phyloP scores from a whole-genome alignment of 2,888 invertebrate species.

The Coelinius sp. region DNA sequence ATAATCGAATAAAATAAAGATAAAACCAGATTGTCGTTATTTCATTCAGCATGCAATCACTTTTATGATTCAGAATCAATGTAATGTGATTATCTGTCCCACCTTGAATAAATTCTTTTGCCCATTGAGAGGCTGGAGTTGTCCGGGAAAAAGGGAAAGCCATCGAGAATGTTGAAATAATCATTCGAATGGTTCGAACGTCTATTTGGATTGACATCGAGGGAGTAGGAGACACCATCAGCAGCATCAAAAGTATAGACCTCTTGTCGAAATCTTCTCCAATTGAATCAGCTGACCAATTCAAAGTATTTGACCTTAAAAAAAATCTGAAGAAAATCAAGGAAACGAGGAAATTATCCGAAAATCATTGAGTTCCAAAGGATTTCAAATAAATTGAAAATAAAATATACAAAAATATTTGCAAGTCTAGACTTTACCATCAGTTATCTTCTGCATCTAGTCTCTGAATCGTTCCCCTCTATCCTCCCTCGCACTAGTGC shows the following conservation, averaged over 20 bases:
- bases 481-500: constrained; percentile 8
- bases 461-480: background rate
- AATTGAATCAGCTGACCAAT: background rate
- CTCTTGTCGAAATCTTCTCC: background rate
- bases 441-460: too few relatives aligned
- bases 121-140: background rate
- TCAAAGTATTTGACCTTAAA: too few relatives aligned
- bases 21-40: background rate
- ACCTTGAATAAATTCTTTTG: constrained; percentile 1
- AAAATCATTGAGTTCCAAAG: too few relatives aligned
- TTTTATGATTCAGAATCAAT: background rate
- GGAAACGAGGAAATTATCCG: too few relatives aligned
- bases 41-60: background rate
- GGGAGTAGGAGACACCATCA: background rate
- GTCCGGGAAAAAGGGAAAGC: background rate
- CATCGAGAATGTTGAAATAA: constrained; percentile 42
- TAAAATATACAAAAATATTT: too few relatives aligned
- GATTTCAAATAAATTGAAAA: too few relatives aligned
- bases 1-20: constrained; percentile 13
- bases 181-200: constrained; percentile 43
- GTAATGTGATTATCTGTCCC: background rate
- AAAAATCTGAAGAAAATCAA: too few relatives aligned
- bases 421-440: too few relatives aligned
- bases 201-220: background rate
- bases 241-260: background rate